Percentiles rank a stretch among this genome's conserved stretches.
phyloP scores from a whole-genome alignment of 2,888 invertebrate species.

The Elysia crispata region DNA sequence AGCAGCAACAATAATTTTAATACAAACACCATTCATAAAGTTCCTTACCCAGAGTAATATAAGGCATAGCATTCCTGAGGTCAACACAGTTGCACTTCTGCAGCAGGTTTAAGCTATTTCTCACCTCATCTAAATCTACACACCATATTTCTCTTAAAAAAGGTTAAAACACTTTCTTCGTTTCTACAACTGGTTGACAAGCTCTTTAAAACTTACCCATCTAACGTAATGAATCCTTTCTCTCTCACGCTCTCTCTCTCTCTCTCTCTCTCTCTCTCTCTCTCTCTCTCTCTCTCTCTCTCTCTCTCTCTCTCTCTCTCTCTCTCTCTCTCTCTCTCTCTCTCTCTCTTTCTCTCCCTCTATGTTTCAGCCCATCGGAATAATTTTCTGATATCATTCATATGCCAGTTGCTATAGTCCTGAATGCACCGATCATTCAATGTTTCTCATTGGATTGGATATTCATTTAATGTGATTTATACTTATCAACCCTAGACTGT shows the following conservation, averaged over 20 bases:
- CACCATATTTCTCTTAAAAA: too few relatives aligned
- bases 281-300: slow-evolving; percentile 10
- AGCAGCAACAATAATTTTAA: too few relatives aligned
- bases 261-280: slow-evolving; percentile 5
- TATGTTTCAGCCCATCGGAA: neutral
- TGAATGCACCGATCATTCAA: too few relatives aligned
- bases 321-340: neutral
- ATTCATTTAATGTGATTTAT: slow-evolving; percentile 21
- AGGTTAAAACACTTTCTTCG: too few relatives aligned
- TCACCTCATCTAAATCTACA: too few relatives aligned
- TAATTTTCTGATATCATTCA: neutral
- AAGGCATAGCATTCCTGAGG: too few relatives aligned
- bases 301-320: slow-evolving; percentile 24
- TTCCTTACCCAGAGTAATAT: neutral
- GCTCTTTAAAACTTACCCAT: neutral
- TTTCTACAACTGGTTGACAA: too few relatives aligned
- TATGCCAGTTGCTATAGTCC: too few relatives aligned
- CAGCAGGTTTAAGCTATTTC: too few relatives aligned
- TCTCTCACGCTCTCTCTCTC: slow-evolving; percentile 7
- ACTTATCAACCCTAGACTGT: neutral
- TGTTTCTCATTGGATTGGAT: too few relatives aligned
- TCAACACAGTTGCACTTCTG: too few relatives aligned
- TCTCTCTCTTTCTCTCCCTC: neutral
- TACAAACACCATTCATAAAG: too few relatives aligned
- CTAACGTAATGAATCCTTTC: neutral